These are phyloP conservation scores for Beris morrisii DNA, from an alignment of 2,888 invertebrate genomes.

Conservation along the genomic window DNA sequence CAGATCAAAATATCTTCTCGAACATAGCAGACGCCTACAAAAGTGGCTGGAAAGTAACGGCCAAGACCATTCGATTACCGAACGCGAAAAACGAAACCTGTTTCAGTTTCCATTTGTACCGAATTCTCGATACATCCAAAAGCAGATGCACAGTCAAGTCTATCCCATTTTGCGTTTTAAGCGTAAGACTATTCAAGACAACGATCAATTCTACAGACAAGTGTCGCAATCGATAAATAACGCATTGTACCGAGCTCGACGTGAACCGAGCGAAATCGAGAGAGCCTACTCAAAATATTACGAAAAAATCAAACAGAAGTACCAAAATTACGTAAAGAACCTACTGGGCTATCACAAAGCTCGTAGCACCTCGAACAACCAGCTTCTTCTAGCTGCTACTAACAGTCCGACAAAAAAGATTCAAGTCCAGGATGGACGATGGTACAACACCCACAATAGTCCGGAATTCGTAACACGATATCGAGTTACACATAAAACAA, in stretches of 20 bases:
- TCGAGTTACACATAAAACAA: constrained; percentile 45
- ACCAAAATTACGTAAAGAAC: constrained; percentile 51
- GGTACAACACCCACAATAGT: constrained; percentile 46
- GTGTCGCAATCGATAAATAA: background rate
- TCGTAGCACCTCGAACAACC: constrained; percentile 38
- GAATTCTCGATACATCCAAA: constrained; percentile 16
- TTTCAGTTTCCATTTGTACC: constrained; percentile 21
- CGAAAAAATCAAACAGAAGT: constrained; percentile 51
- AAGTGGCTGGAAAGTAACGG: constrained; percentile 30
- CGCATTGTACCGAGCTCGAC: constrained; percentile 36
- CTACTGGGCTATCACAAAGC: constrained; percentile 46
- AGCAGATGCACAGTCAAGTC: background rate
- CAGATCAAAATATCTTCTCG: constrained; percentile 49
- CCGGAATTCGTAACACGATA: constrained; percentile 45
- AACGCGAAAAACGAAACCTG: constrained; percentile 11
- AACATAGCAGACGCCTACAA: constrained; percentile 44
- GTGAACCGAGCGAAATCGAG: constrained; percentile 46
- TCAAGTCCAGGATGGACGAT: constrained; percentile 46
- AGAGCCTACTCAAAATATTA: constrained; percentile 51
- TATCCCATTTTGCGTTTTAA: constrained; percentile 25
- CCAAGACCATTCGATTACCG: background rate
- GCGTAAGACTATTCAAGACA: constrained; percentile 10
- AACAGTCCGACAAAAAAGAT: constrained; percentile 43
- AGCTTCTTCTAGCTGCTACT: constrained; percentile 24
- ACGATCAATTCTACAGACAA: constrained; percentile 9